These are phyloP conservation scores for Drosophila prolongata DNA, from an alignment of 2,888 invertebrate genomes.

Conservation along the genomic window DNA sequence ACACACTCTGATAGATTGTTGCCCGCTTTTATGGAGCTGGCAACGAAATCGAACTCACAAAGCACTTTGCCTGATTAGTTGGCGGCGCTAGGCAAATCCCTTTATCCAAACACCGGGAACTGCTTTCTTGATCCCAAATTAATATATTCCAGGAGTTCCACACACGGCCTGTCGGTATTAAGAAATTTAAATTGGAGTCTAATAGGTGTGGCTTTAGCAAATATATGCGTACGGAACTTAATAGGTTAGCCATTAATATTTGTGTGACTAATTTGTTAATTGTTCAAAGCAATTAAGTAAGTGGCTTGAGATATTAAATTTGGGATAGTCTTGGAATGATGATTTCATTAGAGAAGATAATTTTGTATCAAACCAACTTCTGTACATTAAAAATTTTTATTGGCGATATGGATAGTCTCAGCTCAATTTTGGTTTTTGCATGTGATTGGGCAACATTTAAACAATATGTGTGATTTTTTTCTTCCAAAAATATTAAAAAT, in stretches of 20 bases:
- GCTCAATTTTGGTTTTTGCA: no score
- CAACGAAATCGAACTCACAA: constrained; percentile 40
- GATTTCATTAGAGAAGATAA: background rate
- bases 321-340: background rate
- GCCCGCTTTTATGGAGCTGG: constrained; percentile 31
- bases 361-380: background rate
- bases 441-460: no score
- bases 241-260: constrained; percentile 19
- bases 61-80: constrained; percentile 70
- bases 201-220: background rate
- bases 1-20: constrained; percentile 46
- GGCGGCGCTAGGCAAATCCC: constrained; percentile 14
- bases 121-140: constrained; percentile 36
- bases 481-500: no score
- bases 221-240: background rate
- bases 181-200: constrained; percentile 24
- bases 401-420: no score
- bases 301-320: background rate
- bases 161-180: constrained; percentile 11
- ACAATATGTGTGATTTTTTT: no score
- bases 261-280: constrained; percentile 18
- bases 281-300: constrained; percentile 4
- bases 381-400: no score
- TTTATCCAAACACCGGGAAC: constrained; percentile 6
- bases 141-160: constrained; percentile 40